Conservation (phyloP, 2,888 invertebrate species). For the Hydropsyche betteni region DNA sequence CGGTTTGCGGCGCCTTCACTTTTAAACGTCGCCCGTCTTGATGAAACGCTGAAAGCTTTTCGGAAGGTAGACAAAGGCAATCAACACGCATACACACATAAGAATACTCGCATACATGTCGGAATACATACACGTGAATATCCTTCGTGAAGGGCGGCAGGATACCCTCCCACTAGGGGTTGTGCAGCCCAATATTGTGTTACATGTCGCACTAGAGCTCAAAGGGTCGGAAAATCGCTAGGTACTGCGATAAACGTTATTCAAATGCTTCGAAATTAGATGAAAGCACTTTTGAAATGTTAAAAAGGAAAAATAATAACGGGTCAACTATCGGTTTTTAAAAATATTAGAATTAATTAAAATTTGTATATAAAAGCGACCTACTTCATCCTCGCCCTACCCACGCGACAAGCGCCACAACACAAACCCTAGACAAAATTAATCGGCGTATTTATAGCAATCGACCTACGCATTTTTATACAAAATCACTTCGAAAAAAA, state of each 20-base stretch:
- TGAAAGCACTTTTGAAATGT: neutral
- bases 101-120: neutral
- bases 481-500: no score
- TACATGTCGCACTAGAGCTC: conserved; percentile 48
- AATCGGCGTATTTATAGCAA: no score
- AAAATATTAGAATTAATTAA: no score
- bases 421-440: no score
- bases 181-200: conserved; percentile 45
- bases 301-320: no score
- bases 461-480: no score
- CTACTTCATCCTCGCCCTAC: no score
- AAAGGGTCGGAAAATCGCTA: conserved; percentile 48
- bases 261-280: conserved; percentile 37
- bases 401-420: no score
- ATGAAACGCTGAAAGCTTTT: conserved; percentile 51
- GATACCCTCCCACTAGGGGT: conserved; percentile 8
- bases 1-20: conserved; percentile 33
- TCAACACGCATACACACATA: conserved; percentile 39
- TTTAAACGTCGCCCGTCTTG: conserved; percentile 44
- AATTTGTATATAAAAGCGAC: no score
- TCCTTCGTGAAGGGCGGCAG: neutral
- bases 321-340: no score
- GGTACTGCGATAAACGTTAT: conserved; percentile 37
- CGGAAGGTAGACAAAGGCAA: conserved; percentile 51
- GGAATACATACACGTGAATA: neutral